Evolutionary conservation across 2,888 invertebrate species (phyloP), one percentile per base, ranked within the genome.

Genomic region (Emmelina monodactyla): DNA sequence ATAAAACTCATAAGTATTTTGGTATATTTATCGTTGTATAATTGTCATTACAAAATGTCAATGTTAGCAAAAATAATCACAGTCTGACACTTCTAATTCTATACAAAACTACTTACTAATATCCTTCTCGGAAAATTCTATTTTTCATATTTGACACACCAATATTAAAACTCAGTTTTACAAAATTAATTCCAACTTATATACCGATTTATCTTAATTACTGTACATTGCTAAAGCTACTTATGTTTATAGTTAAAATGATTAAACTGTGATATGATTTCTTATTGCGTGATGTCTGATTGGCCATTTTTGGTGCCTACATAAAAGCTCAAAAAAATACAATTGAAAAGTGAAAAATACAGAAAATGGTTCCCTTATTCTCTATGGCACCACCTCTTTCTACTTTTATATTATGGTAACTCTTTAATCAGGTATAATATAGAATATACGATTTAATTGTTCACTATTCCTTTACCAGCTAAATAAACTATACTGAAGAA

Each of bases 1-100:
- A 29, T 19, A 34, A 33, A 60, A 49, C 34, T 42, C 47, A 43
- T 34, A 34, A 19, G 34, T 41, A 57, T 67, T 71, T 75, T 78
- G 73, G 76, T 76, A 76, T 67, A 70, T 69, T 72, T 69, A 71
- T 69, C n/a, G n/a, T n/a, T 66, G 62, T 71, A 68, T 71, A 73
- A 66, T 73, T 76, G 71, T 79, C 71, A 75, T 76, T 75, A 78
- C 67, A 79, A 76, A 71, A 78, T 70, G 75, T 78, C 75, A 75
- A 76, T 73, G 76, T 76, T 76, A 78, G 76, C 78, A 78, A 76
- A 72, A 72, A 78, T 71, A 79, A 79, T 78, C 79, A 78, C 78
- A 78, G 78, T 73, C 71, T 62, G 69, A 73, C 75, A 75, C 76
- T 70, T 71, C 54, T 57, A 65, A 43, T 46, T 46, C 55, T 55